Evolutionary conservation across 1,140 invertebrate genomes (phyloP).

Genomic region (Ganaspis sp.): DNA sequence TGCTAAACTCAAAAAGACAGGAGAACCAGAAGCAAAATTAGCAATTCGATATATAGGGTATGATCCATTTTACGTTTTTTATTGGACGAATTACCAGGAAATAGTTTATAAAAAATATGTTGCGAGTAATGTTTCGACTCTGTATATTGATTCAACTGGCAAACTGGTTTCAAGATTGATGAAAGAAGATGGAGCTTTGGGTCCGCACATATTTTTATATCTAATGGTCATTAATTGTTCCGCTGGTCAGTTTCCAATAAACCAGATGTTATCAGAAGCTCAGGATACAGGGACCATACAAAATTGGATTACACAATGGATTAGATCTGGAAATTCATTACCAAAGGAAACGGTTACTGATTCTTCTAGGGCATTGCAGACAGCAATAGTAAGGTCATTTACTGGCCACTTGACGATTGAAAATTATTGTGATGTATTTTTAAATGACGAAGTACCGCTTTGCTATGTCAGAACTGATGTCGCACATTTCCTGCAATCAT

Average conservation of each 20-base stretch:
- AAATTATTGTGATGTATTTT: constrained; percentile 40
- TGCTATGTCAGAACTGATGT: constrained; percentile 46
- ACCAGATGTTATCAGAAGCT: constrained; percentile 25
- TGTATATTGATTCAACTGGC: constrained; percentile 27
- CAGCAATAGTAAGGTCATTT: constrained; percentile 36
- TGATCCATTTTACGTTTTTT: not conserved
- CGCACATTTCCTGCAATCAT: constrained; percentile 45
- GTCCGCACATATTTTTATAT: constrained; percentile 34
- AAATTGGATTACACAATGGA: not conserved
- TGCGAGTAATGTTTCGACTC: not conserved
- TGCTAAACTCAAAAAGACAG: not conserved
- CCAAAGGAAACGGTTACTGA: constrained; percentile 41
- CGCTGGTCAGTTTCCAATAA: constrained; percentile 20
- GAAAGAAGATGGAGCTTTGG: not conserved
- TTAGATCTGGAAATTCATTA: constrained; percentile 9
- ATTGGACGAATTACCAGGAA: constrained; percentile 26
- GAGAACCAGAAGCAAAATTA: not conserved
- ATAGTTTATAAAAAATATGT: constrained; percentile 21
- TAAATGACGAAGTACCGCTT: not conserved
- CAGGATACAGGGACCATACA: constrained; percentile 26
- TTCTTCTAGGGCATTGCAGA: constrained; percentile 38
- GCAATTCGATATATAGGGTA: not conserved
- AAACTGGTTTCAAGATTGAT: not conserved
- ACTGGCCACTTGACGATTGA: constrained; percentile 32
- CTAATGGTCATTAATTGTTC: not conserved